These are phyloP conservation scores for Drosophila meridionalis DNA, from an alignment of 2,888 invertebrate species.

Conservation along the genomic window DNA sequence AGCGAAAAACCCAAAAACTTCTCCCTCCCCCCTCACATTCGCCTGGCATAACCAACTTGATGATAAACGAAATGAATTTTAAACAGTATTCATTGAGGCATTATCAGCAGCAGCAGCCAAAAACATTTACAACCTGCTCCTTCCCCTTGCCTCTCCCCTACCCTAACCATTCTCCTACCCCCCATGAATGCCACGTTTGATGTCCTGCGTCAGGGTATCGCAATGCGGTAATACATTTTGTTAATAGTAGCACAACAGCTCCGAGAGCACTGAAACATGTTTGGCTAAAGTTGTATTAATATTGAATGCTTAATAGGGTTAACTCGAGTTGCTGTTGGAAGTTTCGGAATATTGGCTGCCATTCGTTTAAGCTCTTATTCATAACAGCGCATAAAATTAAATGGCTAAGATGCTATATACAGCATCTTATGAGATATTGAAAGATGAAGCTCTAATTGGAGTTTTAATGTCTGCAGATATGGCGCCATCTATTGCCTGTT, in stretches of 20 bases:
- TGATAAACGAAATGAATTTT: conserved; percentile 80
- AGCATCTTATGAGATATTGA: background rate
- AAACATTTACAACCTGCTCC: conserved; percentile 17
- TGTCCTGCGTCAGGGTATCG: conserved; percentile 24
- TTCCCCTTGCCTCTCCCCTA: background rate
- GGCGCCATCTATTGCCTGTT: background rate
- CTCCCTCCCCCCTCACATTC: background rate
- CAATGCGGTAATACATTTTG: conserved; percentile 15
- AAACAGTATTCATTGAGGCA: conserved; percentile 70
- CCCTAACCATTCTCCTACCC: background rate
- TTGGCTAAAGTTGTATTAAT: conserved; percentile 2
- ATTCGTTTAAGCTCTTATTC: background rate
- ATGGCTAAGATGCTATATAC: background rate
- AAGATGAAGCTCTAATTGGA: background rate
- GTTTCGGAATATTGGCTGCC: background rate
- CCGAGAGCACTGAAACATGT: background rate
- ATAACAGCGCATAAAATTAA: background rate
- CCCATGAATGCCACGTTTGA: background rate
- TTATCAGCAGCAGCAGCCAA: conserved; percentile 44
- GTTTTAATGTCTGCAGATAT: background rate
- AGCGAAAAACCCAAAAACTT: conserved; percentile 12
- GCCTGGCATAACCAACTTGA: conserved; percentile 40
- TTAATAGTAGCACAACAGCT: conserved; percentile 2
- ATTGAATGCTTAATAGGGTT: background rate
- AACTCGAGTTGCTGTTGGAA: background rate